Percentiles rank a stretch among this genome's conserved stretches.
Conservation (phyloP, 2,888 invertebrate species). For the Notodonta ziczac region DNA sequence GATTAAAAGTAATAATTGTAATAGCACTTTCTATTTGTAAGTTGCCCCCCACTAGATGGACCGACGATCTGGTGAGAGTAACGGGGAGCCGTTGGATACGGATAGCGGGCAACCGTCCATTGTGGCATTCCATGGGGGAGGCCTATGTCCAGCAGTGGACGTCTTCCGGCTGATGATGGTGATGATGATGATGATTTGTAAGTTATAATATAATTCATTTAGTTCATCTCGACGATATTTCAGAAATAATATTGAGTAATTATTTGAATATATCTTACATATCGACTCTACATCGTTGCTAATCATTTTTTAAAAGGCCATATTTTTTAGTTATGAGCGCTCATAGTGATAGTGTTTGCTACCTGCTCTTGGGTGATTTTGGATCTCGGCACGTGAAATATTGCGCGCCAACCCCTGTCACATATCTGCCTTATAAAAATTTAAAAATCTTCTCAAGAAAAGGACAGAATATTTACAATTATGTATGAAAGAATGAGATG, state of each 20-base stretch:
- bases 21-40: no score
- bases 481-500: slow-evolving; percentile 42
- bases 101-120: no score
- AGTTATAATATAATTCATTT: background rate
- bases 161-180: no score
- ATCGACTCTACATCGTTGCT: slow-evolving; percentile 43
- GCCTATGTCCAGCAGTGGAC: no score
- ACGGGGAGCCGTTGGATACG: no score
- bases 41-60: no score
- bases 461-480: slow-evolving; percentile 40
- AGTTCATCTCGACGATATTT: background rate
- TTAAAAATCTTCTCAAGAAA: slow-evolving; percentile 46
- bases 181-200: no score
- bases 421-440: slow-evolving; percentile 69
- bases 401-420: slow-evolving; percentile 80
- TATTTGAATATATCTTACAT: background rate
- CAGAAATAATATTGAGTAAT: no score
- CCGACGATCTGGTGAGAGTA: no score
- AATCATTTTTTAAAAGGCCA: slow-evolving; percentile 40
- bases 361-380: slow-evolving; percentile 80
- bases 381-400: slow-evolving; percentile 74
- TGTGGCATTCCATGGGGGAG: no score
- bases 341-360: slow-evolving; percentile 81
- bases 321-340: slow-evolving; percentile 68
- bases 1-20: no score